Base-by-base conservation (phyloP, 2,888 invertebrate species). In the Drosophila quasianomalipes region DNA sequence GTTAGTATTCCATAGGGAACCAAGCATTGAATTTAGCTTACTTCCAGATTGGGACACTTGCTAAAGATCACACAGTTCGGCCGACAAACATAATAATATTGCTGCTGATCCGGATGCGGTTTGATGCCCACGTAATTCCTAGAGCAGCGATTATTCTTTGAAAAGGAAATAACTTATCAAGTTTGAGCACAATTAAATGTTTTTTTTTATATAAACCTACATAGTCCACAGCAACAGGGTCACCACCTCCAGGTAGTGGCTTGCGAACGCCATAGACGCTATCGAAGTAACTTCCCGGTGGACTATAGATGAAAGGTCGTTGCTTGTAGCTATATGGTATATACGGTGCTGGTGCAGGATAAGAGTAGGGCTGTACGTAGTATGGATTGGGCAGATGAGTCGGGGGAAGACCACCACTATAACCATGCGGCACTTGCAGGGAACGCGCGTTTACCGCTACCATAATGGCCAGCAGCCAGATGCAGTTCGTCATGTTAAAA, bases 71-170 rank as follows among this genome's bases (percentile, higher is more conserved):
- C 92, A 47, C 91, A 92, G 66, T 92, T 89, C 2, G 89, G 82
- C 30, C 92, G 92, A 65, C 94, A 94, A 4, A 94, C 92, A 64
- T 94, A 94, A 70, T 94, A 94, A 62, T 93, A 93, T 44, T 92
- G 87, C n/a, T 86, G 85, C 26, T 93, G 91, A n/a, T 91, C 90
- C 26, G 93, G 93, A 81, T 94, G 93, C 3, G 92, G 78, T 59
- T 91, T 92, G 7, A 93, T 81, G 33, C 93, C 93, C 10, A 92
- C 74, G 77, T 89, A 93, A 54, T 92, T 87, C 10, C 92, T 76
- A 1, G 92, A 89, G 74, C 94, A 94, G 37, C 92, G 92, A 83
- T 91, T 92, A 39, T 91, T 84, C 93, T 93, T 64, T 14, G 37
- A 22, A 26, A 30, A 28, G 12, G 16, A 53, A 51, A 12, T 7